Evolutionary conservation across 2,888 invertebrate genomes (phyloP).

Genomic region (Flexamia atlantica): DNA sequence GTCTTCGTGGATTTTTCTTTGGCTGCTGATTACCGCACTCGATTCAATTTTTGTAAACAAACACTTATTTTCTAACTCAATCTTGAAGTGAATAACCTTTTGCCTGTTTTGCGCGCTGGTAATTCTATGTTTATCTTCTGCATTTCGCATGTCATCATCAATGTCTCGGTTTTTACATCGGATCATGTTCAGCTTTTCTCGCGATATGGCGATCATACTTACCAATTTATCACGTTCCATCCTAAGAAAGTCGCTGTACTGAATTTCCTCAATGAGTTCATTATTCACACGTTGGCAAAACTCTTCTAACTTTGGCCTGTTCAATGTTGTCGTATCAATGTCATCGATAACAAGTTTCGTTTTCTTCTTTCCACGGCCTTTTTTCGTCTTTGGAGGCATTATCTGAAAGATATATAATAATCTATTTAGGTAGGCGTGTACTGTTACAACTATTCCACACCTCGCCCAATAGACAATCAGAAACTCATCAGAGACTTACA

Average conservation of each 20-base stretch:
- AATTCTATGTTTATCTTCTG: constrained; percentile 12
- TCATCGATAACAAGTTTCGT: neutral
- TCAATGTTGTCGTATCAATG: constrained; percentile 1
- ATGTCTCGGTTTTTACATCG: neutral
- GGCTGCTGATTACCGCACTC: neutral
- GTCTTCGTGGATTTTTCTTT: neutral
- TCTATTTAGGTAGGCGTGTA: too few relatives aligned
- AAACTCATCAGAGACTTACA: too few relatives aligned
- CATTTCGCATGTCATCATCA: neutral
- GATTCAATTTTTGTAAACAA: neutral
- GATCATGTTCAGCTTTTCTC: neutral
- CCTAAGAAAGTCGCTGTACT: constrained; percentile 18
- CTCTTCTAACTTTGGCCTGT: neutral
- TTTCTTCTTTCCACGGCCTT: neutral
- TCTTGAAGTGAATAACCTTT: neutral
- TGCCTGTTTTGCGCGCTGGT: neutral
- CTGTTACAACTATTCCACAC: too few relatives aligned
- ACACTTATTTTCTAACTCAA: neutral
- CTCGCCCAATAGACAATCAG: too few relatives aligned
- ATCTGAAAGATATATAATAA: neutral
- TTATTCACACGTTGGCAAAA: constrained; percentile 6
- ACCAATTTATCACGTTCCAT: constrained; percentile 35
- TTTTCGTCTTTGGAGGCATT: constrained; percentile 38
- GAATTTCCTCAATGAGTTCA: neutral
- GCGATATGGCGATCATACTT: constrained; percentile 13